Evolutionary conservation across 2,888 invertebrate species (phyloP), one percentile per base, ranked within the genome.

Genomic region (Tachina fera): DNA sequence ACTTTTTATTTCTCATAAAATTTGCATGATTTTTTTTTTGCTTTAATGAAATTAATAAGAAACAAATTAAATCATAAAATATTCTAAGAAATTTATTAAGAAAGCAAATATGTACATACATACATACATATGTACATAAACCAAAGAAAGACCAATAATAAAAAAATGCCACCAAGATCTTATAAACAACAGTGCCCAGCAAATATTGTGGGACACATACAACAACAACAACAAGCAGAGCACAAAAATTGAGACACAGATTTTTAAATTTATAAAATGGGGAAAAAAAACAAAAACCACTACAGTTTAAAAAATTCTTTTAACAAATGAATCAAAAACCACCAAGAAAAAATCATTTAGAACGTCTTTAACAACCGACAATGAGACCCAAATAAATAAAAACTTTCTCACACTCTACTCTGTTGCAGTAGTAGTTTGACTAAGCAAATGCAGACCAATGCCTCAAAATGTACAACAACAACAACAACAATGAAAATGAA

Each of bases 351-450:
- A 51, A 60, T 51, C 43, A 76, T 71, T 71, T 71, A 56, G 63
- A 76, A 70, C 63, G 71, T 51, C 71, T 77, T 22, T 71, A 63
- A 76, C 61, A 56, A 16, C 11, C 47, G 61, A 56, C 51, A 71
- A 58, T 19, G 13, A 65, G 31, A 31, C 31, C 31, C 31, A 58
- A 14, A 10, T 19, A 47, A 77, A 49, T 41, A 51, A 70, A 67
- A 83, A 83, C 77, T 83, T 83, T 83, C 83, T 83, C 83, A 83
- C 83, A 83, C 77, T 78, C 72, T 13, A 83, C 77, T 78, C 72
- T 10, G 22, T 4, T 74, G 56, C 41, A 77, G 60, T 22, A 77
- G 60, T 22, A 72, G 41, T 70, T 72, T 41, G 60, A 61, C 47
- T 61, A 61, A 19, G 58, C 72, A 78, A 49, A 83, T 83, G 77